Base-by-base conservation (phyloP, 2,888 invertebrate species). In the Matsumyia berberina region DNA sequence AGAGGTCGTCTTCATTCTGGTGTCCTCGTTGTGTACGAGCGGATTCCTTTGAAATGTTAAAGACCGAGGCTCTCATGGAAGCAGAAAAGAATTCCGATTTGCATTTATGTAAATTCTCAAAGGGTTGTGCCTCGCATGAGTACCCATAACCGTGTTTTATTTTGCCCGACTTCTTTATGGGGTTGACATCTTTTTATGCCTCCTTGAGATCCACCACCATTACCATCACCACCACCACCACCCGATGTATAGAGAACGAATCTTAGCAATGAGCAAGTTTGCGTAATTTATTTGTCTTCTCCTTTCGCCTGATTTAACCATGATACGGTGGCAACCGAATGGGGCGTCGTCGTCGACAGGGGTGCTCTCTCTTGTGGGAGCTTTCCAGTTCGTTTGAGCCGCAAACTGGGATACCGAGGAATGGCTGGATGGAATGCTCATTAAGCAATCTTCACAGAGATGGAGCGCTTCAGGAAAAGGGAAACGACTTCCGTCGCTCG, bases 271-370 rank as follows among this genome's bases (percentile, higher is more conserved):
- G 74, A 70, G 58, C 69, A 79, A 85, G 79, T 79, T 85, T 79
- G 79, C 74, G 74, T 74, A 70, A 85, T 85, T 85, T 85, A 85
- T 85, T 85, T 85, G 85, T 79, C 79, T 70, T 74, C 70, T 62
- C 72, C 64, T 79, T 76, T 69, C 79, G 74, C 79, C 70, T 85
- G 80, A 80, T 80, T 85, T 70, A 85, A 79, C 85, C 58, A 58
- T 33, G 76, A 37, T 57, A 53, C 67, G 44, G 11, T 5, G 9
- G 24, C 46, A 15, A 15, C 11, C 9, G 44, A 55, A 33, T 12
- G 12, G 70, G 35, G 53, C 39, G 73, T 8, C 31, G 35, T 44
- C 39, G 73, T 8, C 31, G 29, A 42, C 11, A 53, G 55, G n/a
- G 57, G 62, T 46, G 9, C 12, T 44, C 24, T 37, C 15, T 29